Conservation (phyloP, 1,140 invertebrate genomes). For the Dendrolimus kikuchii region DNA sequence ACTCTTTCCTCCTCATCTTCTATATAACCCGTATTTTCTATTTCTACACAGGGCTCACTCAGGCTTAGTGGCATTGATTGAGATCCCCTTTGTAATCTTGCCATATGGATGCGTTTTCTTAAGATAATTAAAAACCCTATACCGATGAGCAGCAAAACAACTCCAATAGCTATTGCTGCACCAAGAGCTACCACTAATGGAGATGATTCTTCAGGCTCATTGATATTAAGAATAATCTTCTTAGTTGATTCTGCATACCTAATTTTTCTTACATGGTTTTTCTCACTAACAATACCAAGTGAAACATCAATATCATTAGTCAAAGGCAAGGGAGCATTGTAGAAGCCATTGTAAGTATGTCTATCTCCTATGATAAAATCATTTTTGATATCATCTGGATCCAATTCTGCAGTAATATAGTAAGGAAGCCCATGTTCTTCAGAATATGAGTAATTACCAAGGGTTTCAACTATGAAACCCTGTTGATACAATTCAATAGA, state of each 20-base stretch:
- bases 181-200: constrained; percentile 63
- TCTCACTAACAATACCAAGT: constrained; percentile 80
- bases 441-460: constrained; percentile 75
- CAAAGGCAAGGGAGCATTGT: constrained; percentile 83
- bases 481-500: constrained; percentile 76
- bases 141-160: constrained; percentile 59
- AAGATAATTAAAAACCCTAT: constrained; percentile 63
- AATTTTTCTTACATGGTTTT: constrained; percentile 76
- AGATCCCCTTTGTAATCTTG: constrained; percentile 51
- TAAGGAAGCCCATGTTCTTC: constrained; percentile 76
- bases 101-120: constrained; percentile 46
- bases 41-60: constrained; percentile 69
- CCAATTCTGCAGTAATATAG: constrained; percentile 86
- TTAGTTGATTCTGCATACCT: constrained; percentile 77
- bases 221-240: constrained; percentile 60
- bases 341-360: constrained; percentile 81
- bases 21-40: constrained; percentile 81
- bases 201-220: constrained; percentile 56
- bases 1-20: constrained; percentile 80
- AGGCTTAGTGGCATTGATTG: constrained; percentile 67
- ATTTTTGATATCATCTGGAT: constrained; percentile 71
- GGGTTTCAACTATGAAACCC: constrained; percentile 73
- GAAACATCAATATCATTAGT: constrained; percentile 80
- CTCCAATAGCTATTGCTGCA: constrained; percentile 61
- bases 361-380: constrained; percentile 86